phyloP scores from a whole-genome alignment of 2,797 vertebrate species.

The Toxotes lorentzi region DNA sequence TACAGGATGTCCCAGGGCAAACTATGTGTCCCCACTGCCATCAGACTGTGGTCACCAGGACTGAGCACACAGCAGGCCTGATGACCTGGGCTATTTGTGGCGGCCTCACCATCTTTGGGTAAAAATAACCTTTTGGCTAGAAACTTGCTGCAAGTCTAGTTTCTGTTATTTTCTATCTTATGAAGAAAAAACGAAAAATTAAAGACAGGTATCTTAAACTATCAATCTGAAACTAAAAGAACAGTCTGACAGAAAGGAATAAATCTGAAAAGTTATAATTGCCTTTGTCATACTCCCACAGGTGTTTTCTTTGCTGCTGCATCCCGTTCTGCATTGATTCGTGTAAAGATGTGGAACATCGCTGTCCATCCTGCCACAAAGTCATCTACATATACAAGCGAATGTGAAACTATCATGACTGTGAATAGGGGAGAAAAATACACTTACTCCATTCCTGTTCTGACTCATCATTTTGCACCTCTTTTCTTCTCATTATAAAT shows the following conservation, averaged over 20 bases:
- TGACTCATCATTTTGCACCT: background rate
- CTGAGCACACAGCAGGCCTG: constrained; percentile 74
- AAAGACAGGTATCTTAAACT: background rate
- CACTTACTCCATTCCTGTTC: background rate
- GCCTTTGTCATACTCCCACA: constrained; percentile 34
- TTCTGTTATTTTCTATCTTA: background rate
- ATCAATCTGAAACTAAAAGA: background rate
- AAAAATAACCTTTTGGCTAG: constrained; percentile 22
- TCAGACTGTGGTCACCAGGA: constrained; percentile 83
- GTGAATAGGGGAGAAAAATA: background rate
- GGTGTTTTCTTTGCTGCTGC: constrained; percentile 79
- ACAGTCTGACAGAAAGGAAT: background rate
- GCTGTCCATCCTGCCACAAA: constrained; percentile 77
- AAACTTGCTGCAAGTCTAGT: background rate
- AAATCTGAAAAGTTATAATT: background rate
- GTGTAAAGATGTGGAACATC: constrained; percentile 83
- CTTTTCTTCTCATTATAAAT: background rate
- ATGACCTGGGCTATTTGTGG: constrained; percentile 82
- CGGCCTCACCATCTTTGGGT: constrained; percentile 70
- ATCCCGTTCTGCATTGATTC: constrained; percentile 85
- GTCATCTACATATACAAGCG: constrained; percentile 76
- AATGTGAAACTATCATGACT: constrained; percentile 40
- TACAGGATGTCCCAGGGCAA: constrained; percentile 76
- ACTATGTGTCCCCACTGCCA: constrained; percentile 86
- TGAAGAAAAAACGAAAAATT: too few relatives aligned